Evolutionary conservation across 2,113 vertebrate species (phyloP).

Genomic region (Malaclemys terrapin): DNA sequence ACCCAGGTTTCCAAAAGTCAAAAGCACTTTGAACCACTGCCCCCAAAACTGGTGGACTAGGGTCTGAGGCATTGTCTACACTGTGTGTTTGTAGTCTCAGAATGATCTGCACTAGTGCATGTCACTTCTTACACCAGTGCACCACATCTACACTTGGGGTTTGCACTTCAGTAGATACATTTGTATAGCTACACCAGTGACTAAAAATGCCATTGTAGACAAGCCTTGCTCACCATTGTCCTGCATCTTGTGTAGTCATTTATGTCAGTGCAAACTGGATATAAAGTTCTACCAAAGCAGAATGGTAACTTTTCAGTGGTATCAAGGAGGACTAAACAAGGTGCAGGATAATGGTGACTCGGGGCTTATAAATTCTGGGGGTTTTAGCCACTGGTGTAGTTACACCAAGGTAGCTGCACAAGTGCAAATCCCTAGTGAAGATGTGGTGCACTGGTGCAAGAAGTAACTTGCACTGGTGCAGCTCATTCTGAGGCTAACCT

Average conservation of each 20-base stretch:
- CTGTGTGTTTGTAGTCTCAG: rapidly evolving
- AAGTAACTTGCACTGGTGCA: neutral
- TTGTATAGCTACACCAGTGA: neutral
- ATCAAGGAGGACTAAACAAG: neutral
- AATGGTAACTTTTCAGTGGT: neutral
- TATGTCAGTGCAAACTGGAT: neutral
- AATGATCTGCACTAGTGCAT: rapidly evolving
- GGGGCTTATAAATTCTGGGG: neutral
- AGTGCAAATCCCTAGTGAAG: neutral
- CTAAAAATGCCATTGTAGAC: neutral
- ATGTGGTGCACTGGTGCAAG: neutral
- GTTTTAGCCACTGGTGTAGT: neutral
- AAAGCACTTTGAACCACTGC: neutral
- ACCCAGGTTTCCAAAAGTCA: neutral
- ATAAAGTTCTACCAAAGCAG: neutral
- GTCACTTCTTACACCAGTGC: neutral
- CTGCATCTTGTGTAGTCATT: neutral
- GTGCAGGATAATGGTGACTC: neutral
- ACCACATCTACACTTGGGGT: rapidly evolving
- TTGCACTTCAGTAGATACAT: neutral
- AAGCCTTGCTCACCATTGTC: neutral
- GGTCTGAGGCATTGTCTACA: rapidly evolving
- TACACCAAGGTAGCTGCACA: neutral
- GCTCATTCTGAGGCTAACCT: neutral
- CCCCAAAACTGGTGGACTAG: neutral